Base-by-base conservation (phyloP, 1,140 invertebrate genomes). In the Thalassaphorura encarpata region DNA sequence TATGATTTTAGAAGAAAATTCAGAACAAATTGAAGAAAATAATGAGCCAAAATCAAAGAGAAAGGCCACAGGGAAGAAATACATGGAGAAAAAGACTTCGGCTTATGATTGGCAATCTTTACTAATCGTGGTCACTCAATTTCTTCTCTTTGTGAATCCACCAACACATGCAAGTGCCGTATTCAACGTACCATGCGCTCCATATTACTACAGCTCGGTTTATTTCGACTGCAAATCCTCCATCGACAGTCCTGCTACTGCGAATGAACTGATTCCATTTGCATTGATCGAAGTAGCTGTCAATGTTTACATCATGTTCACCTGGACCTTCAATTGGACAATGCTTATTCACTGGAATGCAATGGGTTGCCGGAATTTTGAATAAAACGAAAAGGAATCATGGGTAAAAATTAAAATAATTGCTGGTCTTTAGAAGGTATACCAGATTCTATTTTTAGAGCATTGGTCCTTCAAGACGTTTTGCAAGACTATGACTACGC, bases 161-260 rank as follows among this genome's bases (percentile, higher is more conserved):
- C 28, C 33, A 4, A 27, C 28, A 13, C 48, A 51, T 39, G 13
- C 11, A 19, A 4, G 5, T 5, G 13, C 28, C 27, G 13, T 48
- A 13, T 48, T 51, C 19, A 29, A 51, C 21, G 28, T 27, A 19
- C 48, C 48, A 33, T 51, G 48, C 23, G 48, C 48, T 18, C 48
- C 48, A 19, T 13, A 51, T 39, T 51, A 27, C 31, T 31, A 8
- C 19, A 27, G 26, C 3, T 51, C 48, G 15, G 28, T 51, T 24
- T 39, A 19, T 26, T 24, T 51, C 3, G 28, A 29, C 27, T 51
- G 48, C 31, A 19, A 39, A 13, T 27, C 23, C 13, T 26, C 28
- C 4, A 19, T 15, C 15, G 48, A 51, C 13, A 24, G 33, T 21
- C 21, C 48, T 8, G 21, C 23, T 23, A 18, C 48, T 8, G 3